Percentiles rank a stretch among this genome's conserved stretches.
phyloP scores from a whole-genome alignment of 2,888 invertebrate genomes.

The Drosophila mettleri region DNA sequence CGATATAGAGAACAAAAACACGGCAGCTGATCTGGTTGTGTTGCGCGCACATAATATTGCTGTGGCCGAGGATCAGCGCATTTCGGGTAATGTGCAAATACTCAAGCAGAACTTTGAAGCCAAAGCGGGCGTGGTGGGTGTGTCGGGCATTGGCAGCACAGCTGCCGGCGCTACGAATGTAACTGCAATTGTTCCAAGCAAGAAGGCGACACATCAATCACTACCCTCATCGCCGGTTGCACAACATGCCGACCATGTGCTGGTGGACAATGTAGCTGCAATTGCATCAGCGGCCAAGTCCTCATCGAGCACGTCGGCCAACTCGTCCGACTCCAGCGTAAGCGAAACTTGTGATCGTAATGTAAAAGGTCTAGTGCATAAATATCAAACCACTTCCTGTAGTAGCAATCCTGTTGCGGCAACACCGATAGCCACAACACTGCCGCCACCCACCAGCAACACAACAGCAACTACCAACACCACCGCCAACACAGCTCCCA shows the following conservation, averaged over 20 bases:
- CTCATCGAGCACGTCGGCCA: constrained; percentile 62
- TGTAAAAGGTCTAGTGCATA: constrained; percentile 91
- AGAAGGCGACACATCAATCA: constrained; percentile 86
- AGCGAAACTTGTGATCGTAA: constrained; percentile 88
- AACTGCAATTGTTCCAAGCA: constrained; percentile 29
- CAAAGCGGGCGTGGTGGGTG: constrained; percentile 85
- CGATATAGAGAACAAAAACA: constrained; percentile 80
- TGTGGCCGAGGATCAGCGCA: constrained; percentile 76
- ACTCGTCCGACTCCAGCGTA: constrained; percentile 76
- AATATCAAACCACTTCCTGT: constrained; percentile 87
- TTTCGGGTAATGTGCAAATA: constrained; percentile 92
- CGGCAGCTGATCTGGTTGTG: constrained; percentile 58
- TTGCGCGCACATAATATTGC: constrained; percentile 73
- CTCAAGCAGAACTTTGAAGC: constrained; percentile 96
- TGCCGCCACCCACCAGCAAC: constrained; percentile 51
- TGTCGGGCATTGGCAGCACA: constrained; percentile 22
- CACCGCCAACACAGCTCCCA: constrained; percentile 17
- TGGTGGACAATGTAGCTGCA: constrained; percentile 51
- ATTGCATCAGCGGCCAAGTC: constrained; percentile 33
- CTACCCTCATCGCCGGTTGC: constrained; percentile 89
- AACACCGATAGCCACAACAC: constrained; percentile 54
- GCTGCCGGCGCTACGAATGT: constrained; percentile 9
- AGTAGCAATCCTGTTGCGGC: constrained; percentile 61
- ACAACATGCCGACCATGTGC: constrained; percentile 80
- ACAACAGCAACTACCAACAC: not conserved